Conservation (phyloP, 2,797 vertebrate genomes). For the Thunnus albacares region DNA sequence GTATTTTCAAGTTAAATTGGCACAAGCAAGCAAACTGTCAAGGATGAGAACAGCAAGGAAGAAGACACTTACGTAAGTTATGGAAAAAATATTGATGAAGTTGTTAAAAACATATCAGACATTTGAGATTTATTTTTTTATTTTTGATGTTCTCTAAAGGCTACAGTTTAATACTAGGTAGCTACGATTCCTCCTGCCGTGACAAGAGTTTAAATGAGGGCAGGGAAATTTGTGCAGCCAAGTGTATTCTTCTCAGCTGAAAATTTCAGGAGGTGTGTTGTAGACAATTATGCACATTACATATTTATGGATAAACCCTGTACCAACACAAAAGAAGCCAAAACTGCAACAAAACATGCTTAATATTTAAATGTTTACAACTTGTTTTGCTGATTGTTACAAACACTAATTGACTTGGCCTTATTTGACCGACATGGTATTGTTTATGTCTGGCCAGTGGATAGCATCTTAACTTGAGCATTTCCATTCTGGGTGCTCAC, state of each 20-base stretch:
- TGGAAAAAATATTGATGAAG: slow-evolving; percentile 2
- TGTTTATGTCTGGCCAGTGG: slow-evolving; percentile 32
- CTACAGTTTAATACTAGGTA: neutral
- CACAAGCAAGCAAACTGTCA: neutral
- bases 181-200: neutral
- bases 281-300: neutral
- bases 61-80: neutral
- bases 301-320: neutral
- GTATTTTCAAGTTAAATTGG: neutral
- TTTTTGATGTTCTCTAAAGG: slow-evolving; percentile 17
- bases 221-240: neutral
- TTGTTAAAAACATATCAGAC: neutral
- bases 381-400: slow-evolving; percentile 19
- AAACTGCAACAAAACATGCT: slow-evolving; percentile 5
- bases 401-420: neutral
- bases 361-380: neutral
- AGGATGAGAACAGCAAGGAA: neutral
- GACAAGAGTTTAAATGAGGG: neutral
- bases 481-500: slow-evolving; percentile 38
- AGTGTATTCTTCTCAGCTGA: slow-evolving; percentile 4
- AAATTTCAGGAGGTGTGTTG: neutral
- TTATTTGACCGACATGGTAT: neutral
- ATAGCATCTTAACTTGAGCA: slow-evolving; percentile 33
- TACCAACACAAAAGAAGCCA: neutral
- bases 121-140: neutral